Percentiles rank a stretch among this genome's conserved stretches.
These are phyloP conservation scores for Carpatolechia fugitivella DNA, from an alignment of 2,888 invertebrate species.

Conservation along the genomic window DNA sequence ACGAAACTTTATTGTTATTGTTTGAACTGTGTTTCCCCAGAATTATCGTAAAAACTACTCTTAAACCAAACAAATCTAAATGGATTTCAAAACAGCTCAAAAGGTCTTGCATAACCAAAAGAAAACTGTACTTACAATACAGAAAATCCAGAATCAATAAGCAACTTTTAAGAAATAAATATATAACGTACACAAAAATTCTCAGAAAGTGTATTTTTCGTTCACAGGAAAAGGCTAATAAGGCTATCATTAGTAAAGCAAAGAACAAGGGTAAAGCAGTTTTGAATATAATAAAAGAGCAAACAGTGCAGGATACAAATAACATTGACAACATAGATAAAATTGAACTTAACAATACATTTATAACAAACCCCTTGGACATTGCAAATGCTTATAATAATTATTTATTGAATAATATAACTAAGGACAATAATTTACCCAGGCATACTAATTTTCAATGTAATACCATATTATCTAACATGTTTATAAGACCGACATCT, in stretches of 20 bases:
- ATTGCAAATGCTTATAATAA: conserved; percentile 4
- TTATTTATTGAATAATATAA: background rate
- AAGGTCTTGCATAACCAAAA: background rate
- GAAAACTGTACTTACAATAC: background rate
- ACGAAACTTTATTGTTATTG: background rate
- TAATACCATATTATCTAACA: no score
- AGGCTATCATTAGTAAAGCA: background rate
- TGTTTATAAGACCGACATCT: background rate
- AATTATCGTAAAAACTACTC: background rate
- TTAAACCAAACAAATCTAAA: background rate
- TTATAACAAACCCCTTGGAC: background rate
- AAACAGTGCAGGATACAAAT: background rate
- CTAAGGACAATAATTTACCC: background rate
- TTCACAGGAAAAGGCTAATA: background rate
- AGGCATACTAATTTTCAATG: no score
- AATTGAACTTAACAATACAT: background rate
- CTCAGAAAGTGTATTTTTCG: background rate
- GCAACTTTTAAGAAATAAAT: background rate
- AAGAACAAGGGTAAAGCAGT: background rate
- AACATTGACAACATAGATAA: background rate
- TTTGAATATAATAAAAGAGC: background rate
- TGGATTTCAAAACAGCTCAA: conserved; percentile 6
- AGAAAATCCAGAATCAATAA: background rate
- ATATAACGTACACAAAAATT: background rate
- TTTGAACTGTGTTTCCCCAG: background rate